A percentile compares a stretch with the other conserved stretches of the same genome.
Conservation (phyloP, 2,888 invertebrate genomes). For the Rhaphigaster nebulosa region DNA sequence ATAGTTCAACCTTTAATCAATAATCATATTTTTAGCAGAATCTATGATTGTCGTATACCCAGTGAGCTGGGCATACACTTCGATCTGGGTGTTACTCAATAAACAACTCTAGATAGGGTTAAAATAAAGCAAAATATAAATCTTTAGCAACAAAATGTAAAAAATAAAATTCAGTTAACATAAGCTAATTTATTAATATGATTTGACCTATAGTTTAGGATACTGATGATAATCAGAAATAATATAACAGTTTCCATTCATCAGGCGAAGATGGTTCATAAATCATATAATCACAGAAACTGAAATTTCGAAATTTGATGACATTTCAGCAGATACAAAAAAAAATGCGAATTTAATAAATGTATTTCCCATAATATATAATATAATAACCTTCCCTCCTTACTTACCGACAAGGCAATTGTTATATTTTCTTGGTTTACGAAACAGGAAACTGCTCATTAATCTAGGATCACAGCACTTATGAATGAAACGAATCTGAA, state of each 20-base stretch:
- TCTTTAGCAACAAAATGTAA: background rate
- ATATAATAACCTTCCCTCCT: constrained; percentile 43
- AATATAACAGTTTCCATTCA: background rate
- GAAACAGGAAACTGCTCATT: constrained; percentile 42
- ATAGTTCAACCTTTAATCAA: too few species aligned
- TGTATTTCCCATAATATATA: background rate
- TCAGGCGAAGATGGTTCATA: background rate
- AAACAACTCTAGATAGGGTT: background rate
- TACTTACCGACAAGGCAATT: constrained; percentile 51
- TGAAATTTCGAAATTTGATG: background rate
- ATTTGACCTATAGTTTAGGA: background rate
- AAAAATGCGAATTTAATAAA: background rate
- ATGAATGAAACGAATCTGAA: constrained; percentile 53
- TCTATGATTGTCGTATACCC: background rate
- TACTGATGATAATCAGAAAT: background rate
- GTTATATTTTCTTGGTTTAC: constrained; percentile 43
- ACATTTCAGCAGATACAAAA: background rate
- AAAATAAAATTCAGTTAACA: background rate
- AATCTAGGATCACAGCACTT: constrained; percentile 57
- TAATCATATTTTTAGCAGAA: background rate
- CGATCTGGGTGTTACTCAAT: background rate
- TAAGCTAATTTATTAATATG: background rate
- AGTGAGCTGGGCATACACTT: background rate
- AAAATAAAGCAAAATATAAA: background rate
- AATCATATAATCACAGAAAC: background rate